phyloP scores from a whole-genome alignment of 2,113 vertebrate species.

The Zapornia atra region DNA sequence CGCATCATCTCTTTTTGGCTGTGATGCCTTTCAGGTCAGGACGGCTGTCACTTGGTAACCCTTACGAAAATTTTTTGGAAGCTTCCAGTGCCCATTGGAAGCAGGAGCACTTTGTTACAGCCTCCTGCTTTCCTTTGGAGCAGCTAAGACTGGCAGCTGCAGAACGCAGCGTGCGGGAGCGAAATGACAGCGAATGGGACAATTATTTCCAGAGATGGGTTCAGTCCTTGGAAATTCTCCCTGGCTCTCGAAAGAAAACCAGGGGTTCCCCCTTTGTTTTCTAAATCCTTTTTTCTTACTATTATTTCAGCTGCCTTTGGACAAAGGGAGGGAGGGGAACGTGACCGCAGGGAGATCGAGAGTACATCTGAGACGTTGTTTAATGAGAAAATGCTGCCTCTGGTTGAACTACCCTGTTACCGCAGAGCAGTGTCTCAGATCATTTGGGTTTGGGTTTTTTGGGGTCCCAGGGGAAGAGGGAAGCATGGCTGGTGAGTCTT shows the following conservation, averaged over 20 bases:
- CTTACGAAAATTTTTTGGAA: not conserved
- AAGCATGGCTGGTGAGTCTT: not conserved
- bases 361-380: slow-evolving; percentile 14
- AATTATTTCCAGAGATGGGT: slow-evolving; percentile 43
- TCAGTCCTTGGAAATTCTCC: not conserved
- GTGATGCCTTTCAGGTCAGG: not conserved
- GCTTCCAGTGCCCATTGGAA: not conserved
- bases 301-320: slow-evolving; percentile 63
- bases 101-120: not conserved
- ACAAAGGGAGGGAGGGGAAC: not conserved
- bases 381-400: slow-evolving; percentile 19
- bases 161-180: not conserved
- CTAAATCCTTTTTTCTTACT: slow-evolving; percentile 1
- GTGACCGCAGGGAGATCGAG: slow-evolving; percentile 7
- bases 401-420: not conserved
- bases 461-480: not conserved
- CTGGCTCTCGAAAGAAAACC: not conserved
- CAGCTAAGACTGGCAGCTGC: not conserved
- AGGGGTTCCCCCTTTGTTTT: slow-evolving; percentile 5
- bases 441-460: not conserved
- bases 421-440: not conserved
- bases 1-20: not conserved
- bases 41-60: not conserved
- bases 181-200: not conserved
- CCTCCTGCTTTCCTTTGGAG: not conserved